Base-by-base conservation (phyloP, 2,797 vertebrate genomes). In the Alcedo quadribrachys region DNA sequence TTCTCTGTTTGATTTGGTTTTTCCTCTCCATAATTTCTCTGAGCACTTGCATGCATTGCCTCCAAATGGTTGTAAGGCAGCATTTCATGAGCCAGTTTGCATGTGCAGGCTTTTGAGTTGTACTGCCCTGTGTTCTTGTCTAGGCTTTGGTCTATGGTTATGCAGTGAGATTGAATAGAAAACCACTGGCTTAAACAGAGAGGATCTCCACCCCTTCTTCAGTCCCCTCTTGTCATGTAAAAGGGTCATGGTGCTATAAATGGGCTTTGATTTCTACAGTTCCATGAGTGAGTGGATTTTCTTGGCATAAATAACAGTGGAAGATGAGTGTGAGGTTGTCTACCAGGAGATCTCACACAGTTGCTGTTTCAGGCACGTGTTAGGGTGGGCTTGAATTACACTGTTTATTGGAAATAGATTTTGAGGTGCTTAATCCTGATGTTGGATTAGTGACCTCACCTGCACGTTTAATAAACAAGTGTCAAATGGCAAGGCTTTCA, bases 1-100 rank as follows among this genome's bases (percentile, higher is more conserved):
- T 95, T 96, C 77, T 45, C 73, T 79, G 61, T 87, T 95, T 70
- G 35, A 90, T 80, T 92, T 95, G 91, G n/a, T 63, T 93, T 96
- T 95, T 93, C 67, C 81, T 78, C 84, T 91, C 73, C 87, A n/a
- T 86, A 62, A 85, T 91, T 93, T 85, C 65, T 81, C 24, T 42
- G 8, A 15, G 65, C 65, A 42, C 57, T 42, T 35, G 35, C 82
- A 65, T 75, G 57, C 61, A n/a, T 94, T 81, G 63, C 84, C 28
- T 60, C 74, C 78, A 68, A 66, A 48, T 79, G 81, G 30, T 88
- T 84, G 37, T 80, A 55, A 77, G 75, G 66, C 55, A 79, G 57
- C 14, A 82, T 85, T 74, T 78, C 32, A 3, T 15, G 58, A 74
- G 70, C 83, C 71, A 46, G 19, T 65, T 68, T 67, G 70, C 79